A percentile compares a stretch with the other conserved stretches of the same genome.
Evolutionary conservation across 1,140 invertebrate genomes (phyloP).

Genomic region (Macrotrachela quadricornifera): DNA sequence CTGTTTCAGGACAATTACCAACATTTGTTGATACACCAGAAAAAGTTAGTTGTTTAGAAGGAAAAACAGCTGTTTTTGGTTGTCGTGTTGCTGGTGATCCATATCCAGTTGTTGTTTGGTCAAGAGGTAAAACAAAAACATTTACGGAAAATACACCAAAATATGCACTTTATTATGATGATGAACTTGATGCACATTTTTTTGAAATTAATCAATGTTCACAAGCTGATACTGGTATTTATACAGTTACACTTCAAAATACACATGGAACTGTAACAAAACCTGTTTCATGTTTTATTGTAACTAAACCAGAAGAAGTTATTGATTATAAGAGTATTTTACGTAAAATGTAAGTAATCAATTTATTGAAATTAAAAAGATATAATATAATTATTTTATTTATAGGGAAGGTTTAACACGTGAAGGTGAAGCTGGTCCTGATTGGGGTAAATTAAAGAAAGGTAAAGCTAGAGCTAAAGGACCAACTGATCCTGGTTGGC

Average conservation of each 20-base stretch:
- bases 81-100: background rate
- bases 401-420: background rate
- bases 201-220: constrained; percentile 17
- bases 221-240: background rate
- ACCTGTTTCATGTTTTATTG: constrained; percentile 28
- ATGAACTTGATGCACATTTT: constrained; percentile 19
- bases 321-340: constrained; percentile 20
- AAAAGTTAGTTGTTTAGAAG: background rate
- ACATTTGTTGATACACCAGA: background rate
- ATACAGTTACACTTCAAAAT: background rate
- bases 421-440: background rate
- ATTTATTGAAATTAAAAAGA: background rate
- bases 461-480: background rate
- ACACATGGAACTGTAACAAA: constrained; percentile 22
- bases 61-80: background rate
- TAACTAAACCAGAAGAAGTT: constrained; percentile 23
- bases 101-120: background rate
- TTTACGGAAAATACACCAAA: too few species aligned
- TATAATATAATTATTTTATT: too few species aligned
- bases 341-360: background rate
- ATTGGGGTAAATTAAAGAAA: constrained; percentile 7
- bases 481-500: too few species aligned
- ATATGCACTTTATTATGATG: constrained; percentile 16
- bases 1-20: background rate
- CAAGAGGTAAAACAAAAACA: background rate